phyloP scores from a whole-genome alignment of 2,888 invertebrate species.

The Conomelus anceps region DNA sequence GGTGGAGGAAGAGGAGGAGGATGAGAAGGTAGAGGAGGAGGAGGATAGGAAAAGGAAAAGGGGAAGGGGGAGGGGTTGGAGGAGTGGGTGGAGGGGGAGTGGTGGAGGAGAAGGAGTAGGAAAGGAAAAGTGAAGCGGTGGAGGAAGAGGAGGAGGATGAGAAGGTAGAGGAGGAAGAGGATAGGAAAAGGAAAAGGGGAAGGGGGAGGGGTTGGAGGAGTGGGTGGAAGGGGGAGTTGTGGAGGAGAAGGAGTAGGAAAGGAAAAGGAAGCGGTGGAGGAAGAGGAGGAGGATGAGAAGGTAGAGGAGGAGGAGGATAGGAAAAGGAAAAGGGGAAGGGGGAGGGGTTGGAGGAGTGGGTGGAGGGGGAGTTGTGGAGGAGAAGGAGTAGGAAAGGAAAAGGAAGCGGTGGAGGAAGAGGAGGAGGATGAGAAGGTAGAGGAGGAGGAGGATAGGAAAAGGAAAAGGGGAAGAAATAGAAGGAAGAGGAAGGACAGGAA shows the following conservation, averaged over 20 bases:
- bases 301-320: neutral
- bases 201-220: neutral
- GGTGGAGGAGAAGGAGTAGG: neutral
- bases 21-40: neutral
- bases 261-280: neutral
- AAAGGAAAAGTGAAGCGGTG: neutral
- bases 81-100: neutral
- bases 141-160: neutral
- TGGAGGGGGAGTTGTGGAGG: neutral
- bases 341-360: neutral
- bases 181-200: neutral
- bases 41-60: neutral
- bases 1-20: neutral
- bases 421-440: neutral
- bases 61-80: neutral
- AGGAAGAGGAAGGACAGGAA: neutral
- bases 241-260: neutral
- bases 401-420: neutral
- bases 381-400: neutral
- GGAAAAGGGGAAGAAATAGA: neutral
- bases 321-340: neutral
- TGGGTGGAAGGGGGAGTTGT: neutral
- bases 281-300: neutral
- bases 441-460: neutral
- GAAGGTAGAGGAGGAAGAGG: neutral